Percentiles rank a stretch among this genome's conserved stretches.
phyloP scores from a whole-genome alignment of 2,113 vertebrate genomes.

The Strix aluco region DNA sequence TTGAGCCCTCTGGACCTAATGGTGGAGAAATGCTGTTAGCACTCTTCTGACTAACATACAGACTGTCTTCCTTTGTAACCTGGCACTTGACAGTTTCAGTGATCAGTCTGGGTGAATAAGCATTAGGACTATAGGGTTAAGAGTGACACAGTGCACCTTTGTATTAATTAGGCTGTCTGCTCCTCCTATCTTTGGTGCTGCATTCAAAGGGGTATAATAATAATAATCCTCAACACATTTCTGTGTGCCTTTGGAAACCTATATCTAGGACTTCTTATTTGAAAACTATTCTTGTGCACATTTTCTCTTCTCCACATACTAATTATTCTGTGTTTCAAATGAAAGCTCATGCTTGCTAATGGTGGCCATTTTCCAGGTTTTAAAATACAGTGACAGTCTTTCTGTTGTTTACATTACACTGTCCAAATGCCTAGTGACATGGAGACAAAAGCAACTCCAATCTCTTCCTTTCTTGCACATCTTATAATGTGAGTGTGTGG shows the following conservation, averaged over 20 bases:
- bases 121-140: not conserved
- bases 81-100: not conserved
- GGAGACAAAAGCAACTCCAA: constrained; percentile 11
- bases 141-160: not conserved
- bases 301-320: not conserved
- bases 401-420: constrained; percentile 6
- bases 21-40: not conserved
- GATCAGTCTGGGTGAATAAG: not conserved
- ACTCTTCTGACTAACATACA: not conserved
- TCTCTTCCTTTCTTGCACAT: not conserved
- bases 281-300: not conserved
- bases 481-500: not conserved
- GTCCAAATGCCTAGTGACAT: not conserved
- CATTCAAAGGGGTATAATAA: not conserved
- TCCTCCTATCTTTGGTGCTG: not conserved
- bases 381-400: not conserved
- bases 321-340: not conserved
- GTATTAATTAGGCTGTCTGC: not conserved
- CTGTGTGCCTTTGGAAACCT: not conserved
- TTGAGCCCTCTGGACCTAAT: not conserved
- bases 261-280: not conserved
- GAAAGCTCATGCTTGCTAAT: not conserved
- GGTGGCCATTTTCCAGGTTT: constrained; percentile 20
- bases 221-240: not conserved
- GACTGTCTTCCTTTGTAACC: not conserved